Evolutionary conservation across 2,797 vertebrate genomes (phyloP).

Genomic region (Rhincodon typus): DNA sequence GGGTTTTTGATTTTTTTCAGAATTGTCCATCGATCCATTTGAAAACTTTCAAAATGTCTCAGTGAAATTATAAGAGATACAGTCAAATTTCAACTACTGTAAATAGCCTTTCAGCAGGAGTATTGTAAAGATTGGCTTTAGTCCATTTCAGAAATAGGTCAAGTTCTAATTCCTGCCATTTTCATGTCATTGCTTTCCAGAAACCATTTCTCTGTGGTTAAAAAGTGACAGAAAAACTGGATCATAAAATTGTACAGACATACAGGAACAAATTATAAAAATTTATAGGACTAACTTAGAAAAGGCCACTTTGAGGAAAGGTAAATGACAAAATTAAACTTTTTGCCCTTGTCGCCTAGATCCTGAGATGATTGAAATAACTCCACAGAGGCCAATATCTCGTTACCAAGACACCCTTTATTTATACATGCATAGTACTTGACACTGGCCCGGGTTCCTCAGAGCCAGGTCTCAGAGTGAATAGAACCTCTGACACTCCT

Average conservation of each 20-base stretch:
- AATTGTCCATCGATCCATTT: neutral
- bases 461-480: too few species aligned
- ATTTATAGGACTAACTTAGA: neutral
- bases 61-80: neutral
- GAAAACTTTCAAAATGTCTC: neutral
- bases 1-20: neutral
- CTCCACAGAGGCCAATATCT: too few species aligned
- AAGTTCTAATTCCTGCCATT: neutral
- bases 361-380: neutral
- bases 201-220: neutral
- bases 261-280: neutral
- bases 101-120: neutral
- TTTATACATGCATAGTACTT: too few species aligned
- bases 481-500: too few species aligned
- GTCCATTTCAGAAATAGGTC: neutral
- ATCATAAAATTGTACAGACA: neutral
- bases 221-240: neutral
- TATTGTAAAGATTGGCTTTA: neutral
- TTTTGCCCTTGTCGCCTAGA: neutral
- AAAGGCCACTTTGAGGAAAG: neutral
- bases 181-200: neutral
- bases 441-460: too few species aligned
- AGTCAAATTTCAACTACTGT: neutral
- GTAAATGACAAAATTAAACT: neutral
- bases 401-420: too few species aligned